Base-by-base conservation (phyloP, 2,113 vertebrate genomes). In the Tautogolabrus adspersus region DNA sequence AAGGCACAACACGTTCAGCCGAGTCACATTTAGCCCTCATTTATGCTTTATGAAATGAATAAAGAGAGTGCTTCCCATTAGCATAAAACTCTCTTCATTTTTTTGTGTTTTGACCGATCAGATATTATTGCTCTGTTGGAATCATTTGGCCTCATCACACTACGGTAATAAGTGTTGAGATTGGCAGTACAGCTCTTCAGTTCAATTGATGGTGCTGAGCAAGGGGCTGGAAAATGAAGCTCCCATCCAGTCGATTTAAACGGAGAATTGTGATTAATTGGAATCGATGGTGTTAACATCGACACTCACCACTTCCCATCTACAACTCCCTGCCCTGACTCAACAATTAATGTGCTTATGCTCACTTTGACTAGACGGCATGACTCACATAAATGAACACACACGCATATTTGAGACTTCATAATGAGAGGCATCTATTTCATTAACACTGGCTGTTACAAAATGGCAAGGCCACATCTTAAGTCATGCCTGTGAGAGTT, bases 201-300 rank as follows among this genome's bases (percentile, higher is more conserved):
- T 51, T 70, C 79, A 57, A 71, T 84, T 78, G 74, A 81, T 63
- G 79, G 46, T 77, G 84, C 77, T 85, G 82, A 82, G 84, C 86
- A 78, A 81, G 84, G 79, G 34, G 42, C 64, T 82, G 83, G 79
- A 88, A 88, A 83, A 91, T 84, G 81, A 91, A 88, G 84, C 79
- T 67, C 66, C 84, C 71, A 16, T 60, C 79, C 64, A 71, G 87
- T 86, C 83, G 34, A 91, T 89, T 84, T 83, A 76, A 73, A 85
- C 49, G 47, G 79, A 62, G 79, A 83, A 86, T 88, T 79, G 92
- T 89, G 92, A 93, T 92, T 92, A 92, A 94, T 87, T 91, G 79
- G 63, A 89, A 88, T 88, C 77, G 38, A 90, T 92, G 70, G 62
- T 1, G 57, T 85, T 80, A 66, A 72, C 79, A 66, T 70, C 19